These are phyloP conservation scores for Ahaetulla prasina DNA, from an alignment of 2,113 vertebrate species.

Conservation along the genomic window DNA sequence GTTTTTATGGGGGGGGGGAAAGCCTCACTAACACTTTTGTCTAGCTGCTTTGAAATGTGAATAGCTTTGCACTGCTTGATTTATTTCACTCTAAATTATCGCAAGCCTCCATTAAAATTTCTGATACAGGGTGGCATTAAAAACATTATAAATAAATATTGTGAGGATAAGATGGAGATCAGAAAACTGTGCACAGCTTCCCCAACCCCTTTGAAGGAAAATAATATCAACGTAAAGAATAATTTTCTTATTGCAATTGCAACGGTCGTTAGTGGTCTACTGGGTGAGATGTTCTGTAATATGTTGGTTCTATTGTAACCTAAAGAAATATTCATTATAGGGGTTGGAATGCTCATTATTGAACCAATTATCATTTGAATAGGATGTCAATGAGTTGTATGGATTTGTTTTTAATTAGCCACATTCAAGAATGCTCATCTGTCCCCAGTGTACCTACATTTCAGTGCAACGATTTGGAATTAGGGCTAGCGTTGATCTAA, in stretches of 20 bases:
- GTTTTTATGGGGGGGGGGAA: background rate
- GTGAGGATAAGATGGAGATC: background rate
- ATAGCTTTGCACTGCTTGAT: background rate
- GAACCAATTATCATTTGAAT: conserved; percentile 12
- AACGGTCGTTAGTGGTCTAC: background rate
- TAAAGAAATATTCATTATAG: background rate
- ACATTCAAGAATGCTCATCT: background rate
- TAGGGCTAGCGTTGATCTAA: background rate
- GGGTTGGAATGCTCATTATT: conserved; percentile 6
- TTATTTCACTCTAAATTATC: background rate
- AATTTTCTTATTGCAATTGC: background rate
- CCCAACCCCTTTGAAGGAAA: background rate
- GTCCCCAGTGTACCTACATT: background rate
- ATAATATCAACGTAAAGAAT: background rate
- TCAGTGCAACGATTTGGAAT: background rate
- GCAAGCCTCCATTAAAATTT: background rate
- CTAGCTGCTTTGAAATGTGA: background rate
- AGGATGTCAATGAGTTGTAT: conserved; percentile 1
- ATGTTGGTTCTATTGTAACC: background rate
- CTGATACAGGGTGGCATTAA: background rate
- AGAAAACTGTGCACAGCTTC: background rate
- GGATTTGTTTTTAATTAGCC: conserved; percentile 1
- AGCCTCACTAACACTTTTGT: background rate
- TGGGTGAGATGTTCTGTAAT: background rate
- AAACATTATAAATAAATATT: background rate